Evolutionary conservation across 2,888 invertebrate genomes (phyloP), one percentile per base, ranked within the genome.

Genomic region (Pristionchus fissidentatus): DNA sequence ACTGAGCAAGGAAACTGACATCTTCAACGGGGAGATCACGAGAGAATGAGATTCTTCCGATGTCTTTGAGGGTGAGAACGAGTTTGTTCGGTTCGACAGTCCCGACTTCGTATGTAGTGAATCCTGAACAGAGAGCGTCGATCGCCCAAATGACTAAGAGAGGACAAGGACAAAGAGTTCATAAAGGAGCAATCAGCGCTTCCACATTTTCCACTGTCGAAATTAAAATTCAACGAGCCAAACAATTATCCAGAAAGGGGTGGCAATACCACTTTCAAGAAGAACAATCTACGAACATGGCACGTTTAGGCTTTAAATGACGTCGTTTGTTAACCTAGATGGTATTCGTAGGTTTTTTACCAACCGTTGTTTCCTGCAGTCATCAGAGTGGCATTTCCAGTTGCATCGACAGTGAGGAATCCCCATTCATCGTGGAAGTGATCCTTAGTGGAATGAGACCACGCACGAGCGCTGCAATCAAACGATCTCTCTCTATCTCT

Each of bases 371-470:
- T 92, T 85, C 92, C 92, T 8, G 92, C 87, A 8, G 92, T 92
- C 92, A 92, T 92, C 41, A 92, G 86, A 22, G 92, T 92, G 8
- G 90, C 91, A 83, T 92, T 92, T 83, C 92, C 92, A 73, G 85
- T 86, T 77, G 86, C 86, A 82, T 92, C 92, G 13, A 89, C 91
- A 0, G 92, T 92, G 60, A 92, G 82, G 88, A 90, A 92, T 83
- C 92, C 92, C 91, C 92, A 92, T 85, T 92, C 92, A 83, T 92
- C 92, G 86, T 92, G 92, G 86, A 92, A 92, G 84, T 92, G 92
- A 83, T 92, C 92, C 85, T 92, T 92, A n/a, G 92, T 92, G 73
- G 92, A 92, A 85, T 92, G 92, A 3, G 92, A 92, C 92, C 92
- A 92, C 7, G 92, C 92, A 73, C 92, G 88, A 35, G 92, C 92